Base-by-base conservation (phyloP, 2,888 invertebrate genomes). In the Homarus gammarus region DNA sequence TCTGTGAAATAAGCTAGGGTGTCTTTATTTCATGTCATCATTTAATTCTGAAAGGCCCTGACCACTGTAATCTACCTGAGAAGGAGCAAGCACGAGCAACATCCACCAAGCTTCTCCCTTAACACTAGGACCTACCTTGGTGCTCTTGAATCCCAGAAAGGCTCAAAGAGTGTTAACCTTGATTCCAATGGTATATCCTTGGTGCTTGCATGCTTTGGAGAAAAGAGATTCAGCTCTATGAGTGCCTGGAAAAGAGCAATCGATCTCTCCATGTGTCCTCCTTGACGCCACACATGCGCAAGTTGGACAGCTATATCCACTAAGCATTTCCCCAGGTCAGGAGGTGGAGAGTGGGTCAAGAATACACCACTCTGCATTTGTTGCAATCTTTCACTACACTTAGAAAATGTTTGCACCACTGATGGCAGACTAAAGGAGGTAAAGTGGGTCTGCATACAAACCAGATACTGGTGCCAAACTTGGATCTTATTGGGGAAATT, bases 91-190 rank as follows among this genome's bases (percentile, higher is more conserved):
- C n/a, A n/a, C n/a, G n/a, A n/a, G n/a, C n/a, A n/a, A n/a, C n/a
- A n/a, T n/a, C n/a, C n/a, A n/a, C n/a, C n/a, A n/a, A n/a, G n/a
- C n/a, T n/a, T n/a, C n/a, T n/a, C n/a, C n/a, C n/a, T n/a, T n/a
- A n/a, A n/a, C n/a, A n/a, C n/a, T n/a, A n/a, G n/a, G n/a, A 82
- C 68, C 27, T 70, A 92, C 90, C 92, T 90, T 22, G 94, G 92
- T 49, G 93, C 93, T 38, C 93, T 93, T 91, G 93, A 93, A 81
- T 94, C 94, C 94, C 94, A 94, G 92, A 94, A 94, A 36, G 93
- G 93, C 92, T 94, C 94, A 92, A 94, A 93, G 56, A 93, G 92
- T 31, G 93, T 92, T 51, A 93, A 90, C 75, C 93, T 93, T 8
- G 93, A 93, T 78, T 92, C 92, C 38, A 92, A 86, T 70, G 93